phyloP scores from a whole-genome alignment of 2,888 invertebrate genomes.

The Melinaea menophilus region DNA sequence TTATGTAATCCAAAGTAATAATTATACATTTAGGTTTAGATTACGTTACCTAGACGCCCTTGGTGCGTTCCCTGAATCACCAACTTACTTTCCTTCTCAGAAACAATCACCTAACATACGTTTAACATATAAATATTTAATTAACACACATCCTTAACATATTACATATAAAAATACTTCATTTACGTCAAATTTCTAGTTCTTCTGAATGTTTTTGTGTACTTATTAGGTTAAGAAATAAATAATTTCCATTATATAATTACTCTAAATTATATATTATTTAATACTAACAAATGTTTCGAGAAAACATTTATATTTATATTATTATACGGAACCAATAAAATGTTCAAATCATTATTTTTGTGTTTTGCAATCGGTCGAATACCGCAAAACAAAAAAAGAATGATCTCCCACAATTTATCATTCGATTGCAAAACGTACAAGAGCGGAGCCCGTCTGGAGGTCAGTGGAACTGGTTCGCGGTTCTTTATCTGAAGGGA shows the following conservation, averaged over 20 bases:
- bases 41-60: constrained; percentile 11
- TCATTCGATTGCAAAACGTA: constrained; percentile 2
- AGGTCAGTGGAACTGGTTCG: constrained; percentile 50
- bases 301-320: too few species aligned
- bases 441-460: constrained; percentile 19
- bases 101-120: background rate
- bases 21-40: constrained; percentile 16
- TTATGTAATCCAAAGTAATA: constrained; percentile 11
- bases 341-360: too few species aligned
- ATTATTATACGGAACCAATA: too few species aligned
- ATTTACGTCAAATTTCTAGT: too few species aligned
- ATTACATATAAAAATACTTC: too few species aligned
- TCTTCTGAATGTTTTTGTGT: too few species aligned
- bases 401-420: constrained; percentile 2
- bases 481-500: constrained; percentile 47
- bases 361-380: background rate
- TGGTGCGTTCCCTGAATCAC: constrained; percentile 9
- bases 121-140: background rate
- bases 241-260: too few species aligned
- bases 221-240: too few species aligned
- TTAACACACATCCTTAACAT: background rate
- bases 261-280: too few species aligned
- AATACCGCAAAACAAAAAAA: background rate
- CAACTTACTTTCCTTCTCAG: background rate
- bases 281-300: too few species aligned